Evolutionary conservation across 2,888 invertebrate genomes (phyloP).

Genomic region (Parnassius orleans): DNA sequence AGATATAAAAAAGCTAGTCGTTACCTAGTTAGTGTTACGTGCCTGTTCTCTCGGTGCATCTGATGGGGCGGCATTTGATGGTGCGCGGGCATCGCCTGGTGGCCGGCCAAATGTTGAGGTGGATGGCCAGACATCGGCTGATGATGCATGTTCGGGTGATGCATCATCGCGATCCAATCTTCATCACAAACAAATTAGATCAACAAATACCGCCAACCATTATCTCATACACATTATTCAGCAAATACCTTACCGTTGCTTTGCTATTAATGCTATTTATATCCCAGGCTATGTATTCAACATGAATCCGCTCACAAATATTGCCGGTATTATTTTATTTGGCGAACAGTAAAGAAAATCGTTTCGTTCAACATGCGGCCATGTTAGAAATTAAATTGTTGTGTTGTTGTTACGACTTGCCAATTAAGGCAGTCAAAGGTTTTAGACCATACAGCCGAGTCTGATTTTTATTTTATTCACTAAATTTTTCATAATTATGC

Average conservation of each 20-base stretch:
- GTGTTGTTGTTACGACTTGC: conserved; percentile 32
- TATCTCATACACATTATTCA: conserved; percentile 51
- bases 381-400: conserved; percentile 82
- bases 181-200: conserved; percentile 63
- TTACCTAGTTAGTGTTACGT: conserved; percentile 78
- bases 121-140: conserved; percentile 78
- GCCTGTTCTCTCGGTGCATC: conserved; percentile 83
- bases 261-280: conserved; percentile 48
- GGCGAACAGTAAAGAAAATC: conserved; percentile 91
- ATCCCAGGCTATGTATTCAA: conserved; percentile 53
- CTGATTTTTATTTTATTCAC: too few relatives aligned
- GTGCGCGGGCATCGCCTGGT: conserved; percentile 75
- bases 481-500: too few relatives aligned
- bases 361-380: conserved; percentile 91
- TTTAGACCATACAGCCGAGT: too few relatives aligned
- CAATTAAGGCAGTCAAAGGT: too few relatives aligned
- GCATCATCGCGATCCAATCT: conserved; percentile 71
- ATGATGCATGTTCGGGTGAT: conserved; percentile 81
- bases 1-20: conserved; percentile 60
- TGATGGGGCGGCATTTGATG: conserved; percentile 84
- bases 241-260: conserved; percentile 55
- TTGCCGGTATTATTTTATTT: conserved; percentile 71
- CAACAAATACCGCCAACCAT: conserved; percentile 62
- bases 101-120: conserved; percentile 71
- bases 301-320: conserved; percentile 67